Evolutionary conservation across 2,113 vertebrate genomes (phyloP), one percentile per base, ranked within the genome.

Genomic region (Etia nguti): DNA sequence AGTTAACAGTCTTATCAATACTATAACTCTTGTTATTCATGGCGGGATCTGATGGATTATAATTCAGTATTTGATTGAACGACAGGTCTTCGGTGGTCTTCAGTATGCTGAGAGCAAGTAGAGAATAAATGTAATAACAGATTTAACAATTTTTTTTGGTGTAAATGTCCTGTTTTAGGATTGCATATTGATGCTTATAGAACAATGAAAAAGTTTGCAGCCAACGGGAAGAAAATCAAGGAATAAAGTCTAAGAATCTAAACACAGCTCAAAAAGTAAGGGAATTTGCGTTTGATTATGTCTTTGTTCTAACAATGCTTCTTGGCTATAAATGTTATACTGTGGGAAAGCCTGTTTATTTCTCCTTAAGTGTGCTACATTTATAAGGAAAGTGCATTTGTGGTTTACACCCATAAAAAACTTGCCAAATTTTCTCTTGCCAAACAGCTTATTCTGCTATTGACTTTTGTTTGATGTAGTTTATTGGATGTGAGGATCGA

Each of bases 161-260:
- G 36, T 41, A 41, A 41, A 43, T 43, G n/a, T 43, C n/a, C 36
- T 15, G 36, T 70, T 70, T 70, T 43, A 70, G n/a, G n/a, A 43
- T 70, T 36, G 22, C n/a, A 24, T 68, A 41, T 24, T 24, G n/a
- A 41, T 68, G 36, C n/a, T 68, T 41, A 41, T 24, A 24, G 36
- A 43, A 41, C 36, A 70, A 70, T 70, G 12, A 10, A 24, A 70
- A 24, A 1, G 12, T 70, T 43, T 70, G 8, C 65, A 70, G 36
- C 36, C 3, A 15, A 24, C 65, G 7, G 11, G 0, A 0, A 1
- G 1, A 11, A 12, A 41, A 68, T 70, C 36, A 9, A 70, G 36
- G 36, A 43, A 29, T 29, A 29, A 59, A 31, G 26, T 57, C 24
- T 57, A 26, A 15, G 6, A 57, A 41, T 65, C 34, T 65, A 65